Evolutionary conservation across 2,113 vertebrate species (phyloP).

Genomic region (Alethe castanea): DNA sequence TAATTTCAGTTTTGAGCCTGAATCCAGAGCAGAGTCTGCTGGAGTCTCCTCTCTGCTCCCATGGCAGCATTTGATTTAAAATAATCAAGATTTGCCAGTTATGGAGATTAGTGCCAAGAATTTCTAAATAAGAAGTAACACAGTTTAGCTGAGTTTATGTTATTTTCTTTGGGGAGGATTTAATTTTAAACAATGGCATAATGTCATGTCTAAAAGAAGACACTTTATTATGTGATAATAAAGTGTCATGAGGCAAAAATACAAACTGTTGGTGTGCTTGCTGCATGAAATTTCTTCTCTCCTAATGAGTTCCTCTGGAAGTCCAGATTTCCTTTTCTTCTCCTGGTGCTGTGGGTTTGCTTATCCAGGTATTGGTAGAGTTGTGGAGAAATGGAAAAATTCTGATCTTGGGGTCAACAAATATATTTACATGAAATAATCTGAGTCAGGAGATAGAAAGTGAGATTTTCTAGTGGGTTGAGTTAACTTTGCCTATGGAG

Average conservation of each 20-base stretch:
- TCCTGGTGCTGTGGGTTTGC: neutral
- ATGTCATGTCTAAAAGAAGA: neutral
- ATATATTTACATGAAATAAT: neutral
- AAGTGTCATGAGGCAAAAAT: neutral
- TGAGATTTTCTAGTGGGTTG: neutral
- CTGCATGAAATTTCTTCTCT: neutral
- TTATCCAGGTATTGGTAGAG: neutral
- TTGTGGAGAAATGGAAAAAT: neutral
- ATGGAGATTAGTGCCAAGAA: neutral
- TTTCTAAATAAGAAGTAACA: neutral
- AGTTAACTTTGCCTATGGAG: rapidly evolving
- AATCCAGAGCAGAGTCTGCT: neutral
- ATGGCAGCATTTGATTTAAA: neutral
- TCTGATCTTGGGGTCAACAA: neutral
- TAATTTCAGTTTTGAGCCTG: neutral
- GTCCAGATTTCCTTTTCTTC: neutral
- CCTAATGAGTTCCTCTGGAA: neutral
- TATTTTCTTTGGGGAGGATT: neutral
- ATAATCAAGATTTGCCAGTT: neutral
- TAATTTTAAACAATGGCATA: neutral
- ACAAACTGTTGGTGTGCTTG: neutral
- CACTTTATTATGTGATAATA: neutral
- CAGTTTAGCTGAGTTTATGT: neutral
- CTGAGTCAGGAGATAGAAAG: neutral
- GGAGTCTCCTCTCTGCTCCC: neutral